Evolutionary conservation across 2,113 vertebrate species (phyloP), one percentile per base, ranked within the genome.

Genomic region (Tetrao urogallus): DNA sequence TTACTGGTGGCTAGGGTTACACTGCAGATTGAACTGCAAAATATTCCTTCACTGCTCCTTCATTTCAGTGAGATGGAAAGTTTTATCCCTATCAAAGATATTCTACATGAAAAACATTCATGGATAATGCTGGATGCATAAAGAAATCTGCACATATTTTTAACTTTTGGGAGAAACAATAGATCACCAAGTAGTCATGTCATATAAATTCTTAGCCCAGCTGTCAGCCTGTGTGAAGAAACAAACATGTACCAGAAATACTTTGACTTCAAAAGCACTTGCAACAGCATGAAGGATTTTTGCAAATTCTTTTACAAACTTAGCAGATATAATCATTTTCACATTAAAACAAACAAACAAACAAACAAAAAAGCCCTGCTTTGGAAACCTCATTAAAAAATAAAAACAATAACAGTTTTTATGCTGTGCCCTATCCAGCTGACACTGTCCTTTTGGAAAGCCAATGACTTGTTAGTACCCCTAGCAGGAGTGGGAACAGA

Each of bases 381-480:
- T 6, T 22, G 77, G 86, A 90, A 79, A 67, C 38, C 54, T 63
- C 72, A 64, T 78, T 75, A 74, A 76, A 86, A 90, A 82, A 48
- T 13, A 67, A 82, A 72, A 93, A 76, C 71, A 95, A 83, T 90
- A 95, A 64, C 94, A 94, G 92, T 97, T 98, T 97, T 98, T 96
- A 95, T 94, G 96, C 94, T 97, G 81, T 97, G 96, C 97, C 97
- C 98, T 98, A 97, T 97, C 94, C 97, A 98, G 97, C 98, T 98
- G 98, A 99, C 99, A 99, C 98, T 97, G 98, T 98, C 98, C 98
- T 99, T 99, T 99, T 94, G 94, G 98, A 98, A 98, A 99, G 98
- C 98, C 98, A 98, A 98, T 98, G 99, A 99, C 99, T 99, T 99
- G 99, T 99, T 99, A 99, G 99, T 99, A 99, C 98, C 98, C 98